Evolutionary conservation across 2,888 invertebrate species (phyloP), one percentile per base, ranked within the genome.

Genomic region (Luperina testacea): DNA sequence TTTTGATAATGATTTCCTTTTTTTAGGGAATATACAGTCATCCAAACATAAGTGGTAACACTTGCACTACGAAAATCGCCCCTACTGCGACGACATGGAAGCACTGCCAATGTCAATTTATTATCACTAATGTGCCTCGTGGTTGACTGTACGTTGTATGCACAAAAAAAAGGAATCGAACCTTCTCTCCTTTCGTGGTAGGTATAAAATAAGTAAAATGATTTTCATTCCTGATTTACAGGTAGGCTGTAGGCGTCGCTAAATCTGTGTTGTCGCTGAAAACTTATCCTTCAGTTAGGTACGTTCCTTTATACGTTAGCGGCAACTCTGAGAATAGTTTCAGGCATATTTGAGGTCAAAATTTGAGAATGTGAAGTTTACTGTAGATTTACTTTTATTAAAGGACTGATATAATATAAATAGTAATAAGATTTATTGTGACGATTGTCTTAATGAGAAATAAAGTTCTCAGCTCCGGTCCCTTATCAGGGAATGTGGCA

Each of bases 1-100:
- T 85, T 85, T 80, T 81, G 74, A 81, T 79, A 87, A 87, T 79
- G 72, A 71, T 85, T 79, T 76, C 74, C 76, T 73, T 68, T 77
- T 77, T 83, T 65, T 13, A 27, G 24, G 38, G 51, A n/a, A 38
- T 53, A 32, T 32, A 53, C 17, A 53, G 9, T n/a, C 24, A 70
- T 15, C 32, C 20, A 7, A 32, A 32, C 6, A 38, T 17, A 38
- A 70, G 2, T 17, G 32, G 9, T 24, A 32, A 32, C 6, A 9
- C 24, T 9, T 20, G 11, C 59, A n/a, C n/a, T 38, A 70, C 1
- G 38, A 57, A 57, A 24, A 38, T 57, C 51, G 3, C 15, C n/a
- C 9, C 9, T 57, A 70, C 1, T n/a, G 24, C 15, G 17, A 70
- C 15, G 32, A n/a, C 17, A 71, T 71, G n/a, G 17, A 71, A 38